Base-by-base conservation (phyloP, 2,797 vertebrate genomes). In the Botia almorhae region DNA sequence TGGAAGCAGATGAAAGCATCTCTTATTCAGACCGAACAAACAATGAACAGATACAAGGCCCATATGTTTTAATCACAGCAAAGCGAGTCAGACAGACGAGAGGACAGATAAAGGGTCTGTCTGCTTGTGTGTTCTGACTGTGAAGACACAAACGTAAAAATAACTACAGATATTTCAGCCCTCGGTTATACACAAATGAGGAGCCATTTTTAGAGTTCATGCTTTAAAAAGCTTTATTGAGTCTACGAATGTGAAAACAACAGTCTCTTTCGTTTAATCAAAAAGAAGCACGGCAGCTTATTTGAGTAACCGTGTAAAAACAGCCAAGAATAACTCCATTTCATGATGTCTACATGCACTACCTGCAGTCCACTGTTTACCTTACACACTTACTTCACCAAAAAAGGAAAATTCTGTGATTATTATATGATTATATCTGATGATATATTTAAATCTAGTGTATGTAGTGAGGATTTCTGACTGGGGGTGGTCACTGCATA, bases 21-120 rank as follows among this genome's bases (percentile, higher is more conserved):
- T 82, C 84, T 80, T 70, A 81, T 72, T 85, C 85, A 69, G 80
- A 80, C 67, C 72, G 61, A 85, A 85, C 81, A 84, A 82, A 80
- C 77, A 84, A 74, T 76, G 53, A 80, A 50, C 48, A 46, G 83
- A 80, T 87, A 92, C 89, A 71, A 89, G 61, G 85, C 64, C 85
- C 87, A 92, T 88, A 87, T 91, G 89, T 85, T 76, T 83, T 56
- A 81, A 81, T 80, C n/a, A 63, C 60, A 43, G 29, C 1, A 4
- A 67, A 53, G 3, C 23, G 33, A 76, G 69, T 33, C 5, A 23
- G 50, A 48, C 55, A 43, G 33, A 67, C 0, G 43, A 8, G 10
- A 11, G 33, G 21, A 64, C 51, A 29, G 33, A 81, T 63, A 39
- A 78, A 81, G 56, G 23, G 14, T 33, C 56, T 68, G 12, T 67